Conservation (phyloP, 2,797 vertebrate genomes). For the Galaxias olidus region DNA sequence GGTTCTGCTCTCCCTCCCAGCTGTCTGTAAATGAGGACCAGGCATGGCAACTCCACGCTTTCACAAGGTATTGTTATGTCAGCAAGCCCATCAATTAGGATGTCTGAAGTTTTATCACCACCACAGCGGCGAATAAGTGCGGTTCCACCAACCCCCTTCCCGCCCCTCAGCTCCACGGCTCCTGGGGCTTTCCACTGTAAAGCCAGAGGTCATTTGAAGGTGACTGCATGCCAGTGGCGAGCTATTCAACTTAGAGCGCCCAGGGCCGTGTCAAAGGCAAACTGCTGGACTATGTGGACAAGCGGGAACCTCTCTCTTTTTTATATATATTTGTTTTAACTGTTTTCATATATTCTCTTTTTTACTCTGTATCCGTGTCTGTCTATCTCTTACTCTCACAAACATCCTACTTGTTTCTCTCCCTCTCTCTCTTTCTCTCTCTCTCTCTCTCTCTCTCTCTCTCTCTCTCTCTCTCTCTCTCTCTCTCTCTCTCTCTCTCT, state of each 20-base stretch:
- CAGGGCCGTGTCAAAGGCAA: slow-evolving; percentile 68
- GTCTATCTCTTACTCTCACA: slow-evolving; percentile 6
- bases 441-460: neutral
- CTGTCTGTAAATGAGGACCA: slow-evolving; percentile 98
- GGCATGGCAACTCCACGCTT: slow-evolving; percentile 90
- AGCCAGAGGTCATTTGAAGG: slow-evolving; percentile 87
- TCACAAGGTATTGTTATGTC: slow-evolving; percentile 99
- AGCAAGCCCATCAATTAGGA: slow-evolving; percentile 99
- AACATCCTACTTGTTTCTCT: neutral
- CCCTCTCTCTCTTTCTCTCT: neutral
- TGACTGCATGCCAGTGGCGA: slow-evolving; percentile 90
- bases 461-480: slow-evolving; percentile 7
- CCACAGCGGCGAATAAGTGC: slow-evolving; percentile 90
- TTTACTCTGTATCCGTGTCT: neutral
- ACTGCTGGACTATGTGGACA: slow-evolving; percentile 44
- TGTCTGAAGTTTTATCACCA: slow-evolving; percentile 99
- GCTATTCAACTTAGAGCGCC: slow-evolving; percentile 77
- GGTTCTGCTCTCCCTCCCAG: slow-evolving; percentile 87
- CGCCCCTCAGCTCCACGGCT: slow-evolving; percentile 70
- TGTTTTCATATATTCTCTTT: neutral
- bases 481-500: slow-evolving; percentile 37
- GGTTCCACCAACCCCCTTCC: slow-evolving; percentile 90
- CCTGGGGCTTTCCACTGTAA: slow-evolving; percentile 88
- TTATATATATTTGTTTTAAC: too few species aligned
- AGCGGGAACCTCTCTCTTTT: slow-evolving; percentile 15